These are phyloP conservation scores for Boleophthalmus pectinirostris DNA, from an alignment of 2,113 vertebrate genomes.

Conservation along the genomic window DNA sequence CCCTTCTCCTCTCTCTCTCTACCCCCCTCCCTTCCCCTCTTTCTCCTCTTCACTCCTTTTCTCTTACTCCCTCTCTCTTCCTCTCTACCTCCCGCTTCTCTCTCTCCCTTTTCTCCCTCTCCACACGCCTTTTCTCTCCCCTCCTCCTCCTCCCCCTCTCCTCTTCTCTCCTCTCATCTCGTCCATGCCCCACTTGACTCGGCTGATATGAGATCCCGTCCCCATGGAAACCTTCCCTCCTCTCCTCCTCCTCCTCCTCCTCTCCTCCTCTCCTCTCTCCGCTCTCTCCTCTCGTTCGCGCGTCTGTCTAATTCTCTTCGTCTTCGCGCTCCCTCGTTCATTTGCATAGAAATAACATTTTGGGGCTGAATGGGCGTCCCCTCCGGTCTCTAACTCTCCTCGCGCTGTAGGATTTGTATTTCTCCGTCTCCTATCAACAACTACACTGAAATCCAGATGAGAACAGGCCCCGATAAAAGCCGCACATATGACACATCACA, in stretches of 20 bases:
- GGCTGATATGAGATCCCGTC: slow-evolving; percentile 75
- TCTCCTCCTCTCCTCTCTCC: slow-evolving; percentile 6
- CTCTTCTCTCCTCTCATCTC: slow-evolving; percentile 40
- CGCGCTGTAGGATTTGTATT: slow-evolving; percentile 56
- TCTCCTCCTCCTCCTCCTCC: slow-evolving; percentile 43
- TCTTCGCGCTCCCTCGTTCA: slow-evolving; percentile 64
- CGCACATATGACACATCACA: not conserved
- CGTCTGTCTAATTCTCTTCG: slow-evolving; percentile 73
- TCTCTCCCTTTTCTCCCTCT: no score
- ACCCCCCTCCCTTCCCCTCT: no score
- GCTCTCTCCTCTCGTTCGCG: slow-evolving; percentile 25
- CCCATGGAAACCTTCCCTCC: slow-evolving; percentile 80
- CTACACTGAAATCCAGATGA: slow-evolving; percentile 50
- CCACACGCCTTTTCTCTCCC: no score
- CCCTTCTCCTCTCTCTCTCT: no score
- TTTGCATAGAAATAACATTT: slow-evolving; percentile 85
- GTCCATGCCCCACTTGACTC: slow-evolving; percentile 63
- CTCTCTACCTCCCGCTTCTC: no score
- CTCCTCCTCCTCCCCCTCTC: not conserved
- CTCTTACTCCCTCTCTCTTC: no score
- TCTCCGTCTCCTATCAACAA: slow-evolving; percentile 30
- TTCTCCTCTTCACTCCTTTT: no score
- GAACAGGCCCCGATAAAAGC: slow-evolving; percentile 33
- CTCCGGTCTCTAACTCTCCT: slow-evolving; percentile 53
- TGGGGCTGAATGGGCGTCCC: slow-evolving; percentile 60